Evolutionary conservation across 2,113 vertebrate genomes (phyloP), one percentile per base, ranked within the genome.

Genomic region (Notechis scutatus): DNA sequence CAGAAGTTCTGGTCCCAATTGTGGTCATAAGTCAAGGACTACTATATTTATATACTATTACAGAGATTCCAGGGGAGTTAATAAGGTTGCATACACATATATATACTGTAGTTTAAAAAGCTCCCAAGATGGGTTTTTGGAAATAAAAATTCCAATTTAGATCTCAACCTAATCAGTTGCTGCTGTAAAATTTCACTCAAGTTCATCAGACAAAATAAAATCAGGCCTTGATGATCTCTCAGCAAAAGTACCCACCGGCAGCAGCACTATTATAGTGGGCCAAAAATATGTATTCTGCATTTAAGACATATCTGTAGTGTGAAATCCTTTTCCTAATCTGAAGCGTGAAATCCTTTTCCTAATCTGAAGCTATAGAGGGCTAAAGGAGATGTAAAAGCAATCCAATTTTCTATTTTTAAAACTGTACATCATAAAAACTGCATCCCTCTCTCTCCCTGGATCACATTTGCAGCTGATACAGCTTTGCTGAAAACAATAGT

Each of bases 331-430:
- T 92, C 54, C n/a, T 50, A n/a, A 59, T 39, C 39, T 90, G 54
- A 85, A 50, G 88, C 64, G n/a, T n/a, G n/a, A 85, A 57, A 7
- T 57, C 69, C 29, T 59, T 90, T 90, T 92, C 54, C n/a, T 50
- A n/a, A 59, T 39, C 39, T 90, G 54, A 85, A 50, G 88, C 64
- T 21, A 57, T 12, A n/a, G 26, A 85, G 87, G 34, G 21, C 64
- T 74, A 59, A 57, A 8, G 54, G 50, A 52, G 54, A 86, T 93
- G 88, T 86, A 87, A 88, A 92, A 54, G 50, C 23, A 1, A 92
- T 88, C 69, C 56, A 23, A 34, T 61, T 74, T 50, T 90, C 88
- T 90, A 92, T 92, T 92, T 89, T 85, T 92, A 89, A 89, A 90
- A 39, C 54, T 86, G 24, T 61, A 20, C 42, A 52, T 81, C 47